Evolutionary conservation across 2,797 vertebrate genomes (phyloP).

Genomic region (Cirrhinus molitorella): DNA sequence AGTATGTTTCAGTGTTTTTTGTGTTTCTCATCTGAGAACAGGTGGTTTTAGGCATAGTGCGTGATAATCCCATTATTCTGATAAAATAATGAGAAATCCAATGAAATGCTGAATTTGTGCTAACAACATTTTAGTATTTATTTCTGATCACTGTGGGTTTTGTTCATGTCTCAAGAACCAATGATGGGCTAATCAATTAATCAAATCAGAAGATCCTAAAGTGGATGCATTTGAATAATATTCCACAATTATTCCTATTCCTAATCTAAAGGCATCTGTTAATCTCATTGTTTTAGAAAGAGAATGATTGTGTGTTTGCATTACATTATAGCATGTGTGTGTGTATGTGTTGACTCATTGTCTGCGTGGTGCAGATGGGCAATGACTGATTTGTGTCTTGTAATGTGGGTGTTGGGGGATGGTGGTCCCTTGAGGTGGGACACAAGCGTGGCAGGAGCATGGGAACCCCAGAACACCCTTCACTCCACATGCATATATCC

Average conservation of each 20-base stretch:
- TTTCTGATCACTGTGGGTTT: neutral
- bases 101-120: neutral
- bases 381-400: conserved; percentile 70
- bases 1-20: too few species aligned
- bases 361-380: conserved; percentile 78
- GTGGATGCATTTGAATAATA: conserved; percentile 4
- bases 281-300: neutral
- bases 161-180: neutral
- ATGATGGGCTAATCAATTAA: neutral
- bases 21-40: neutral
- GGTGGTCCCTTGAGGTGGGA: conserved; percentile 65
- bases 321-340: conserved; percentile 43
- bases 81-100: neutral
- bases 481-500: conserved; percentile 49
- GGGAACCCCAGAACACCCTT: conserved; percentile 74
- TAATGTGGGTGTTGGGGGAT: conserved; percentile 64
- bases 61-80: neutral
- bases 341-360: conserved; percentile 62
- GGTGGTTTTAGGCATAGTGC: neutral
- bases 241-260: neutral
- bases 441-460: conserved; percentile 77
- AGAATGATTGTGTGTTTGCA: neutral
- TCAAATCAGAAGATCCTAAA: neutral
- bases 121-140: neutral
- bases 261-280: neutral